phyloP scores from a whole-genome alignment of 1,140 invertebrate genomes.

The Tetraneura akinire region DNA sequence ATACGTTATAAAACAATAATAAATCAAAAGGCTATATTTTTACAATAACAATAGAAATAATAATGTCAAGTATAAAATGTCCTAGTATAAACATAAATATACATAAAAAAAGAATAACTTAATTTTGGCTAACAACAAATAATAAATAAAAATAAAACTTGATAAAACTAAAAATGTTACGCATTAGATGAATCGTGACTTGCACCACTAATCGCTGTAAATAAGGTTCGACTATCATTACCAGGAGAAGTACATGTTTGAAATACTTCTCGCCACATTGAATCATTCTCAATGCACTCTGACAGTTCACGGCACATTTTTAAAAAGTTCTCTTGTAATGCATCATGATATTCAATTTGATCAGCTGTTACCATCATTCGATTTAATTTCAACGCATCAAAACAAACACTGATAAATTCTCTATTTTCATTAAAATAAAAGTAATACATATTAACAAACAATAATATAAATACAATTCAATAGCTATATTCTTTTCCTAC shows the following conservation, averaged over 20 bases:
- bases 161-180: slow-evolving; percentile 56
- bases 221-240: slow-evolving; percentile 69
- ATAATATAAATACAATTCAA: slow-evolving; percentile 40
- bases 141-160: no score
- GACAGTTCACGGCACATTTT: slow-evolving; percentile 80
- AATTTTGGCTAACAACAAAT: no score
- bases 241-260: slow-evolving; percentile 66
- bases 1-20: no score
- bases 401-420: slow-evolving; percentile 85
- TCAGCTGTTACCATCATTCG: slow-evolving; percentile 80
- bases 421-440: slow-evolving; percentile 62
- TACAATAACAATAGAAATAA: no score
- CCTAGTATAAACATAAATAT: no score
- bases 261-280: slow-evolving; percentile 64
- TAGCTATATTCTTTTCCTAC: background rate
- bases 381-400: slow-evolving; percentile 83
- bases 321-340: slow-evolving; percentile 79
- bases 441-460: no score
- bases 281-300: slow-evolving; percentile 67
- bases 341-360: slow-evolving; percentile 87
- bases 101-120: no score
- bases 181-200: slow-evolving; percentile 69
- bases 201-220: slow-evolving; percentile 70
- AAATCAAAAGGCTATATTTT: no score
- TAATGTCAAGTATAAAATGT: no score